Evolutionary conservation across 2,797 vertebrate genomes (phyloP), one percentile per base, ranked within the genome.

Genomic region (Thaleichthys pacificus): DNA sequence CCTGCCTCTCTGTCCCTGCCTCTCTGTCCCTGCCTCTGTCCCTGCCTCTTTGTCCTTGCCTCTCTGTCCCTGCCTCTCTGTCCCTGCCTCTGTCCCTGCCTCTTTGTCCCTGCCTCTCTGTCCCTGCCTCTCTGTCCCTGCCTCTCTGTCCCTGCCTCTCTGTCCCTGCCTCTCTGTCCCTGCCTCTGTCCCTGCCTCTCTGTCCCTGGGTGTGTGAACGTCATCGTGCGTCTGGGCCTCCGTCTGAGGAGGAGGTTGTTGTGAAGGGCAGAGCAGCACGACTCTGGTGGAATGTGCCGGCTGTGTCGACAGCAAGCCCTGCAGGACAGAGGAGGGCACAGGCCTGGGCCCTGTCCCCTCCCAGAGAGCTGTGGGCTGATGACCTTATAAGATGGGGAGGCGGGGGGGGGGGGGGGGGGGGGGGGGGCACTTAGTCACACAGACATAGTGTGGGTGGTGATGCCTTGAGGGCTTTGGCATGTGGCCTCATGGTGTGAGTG

Each of bases 331-430:
- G 56, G 63, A 74, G 73, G 76, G 66, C 77, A 81, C 38, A 77
- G 70, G 35, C 51, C 14, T 69, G 68, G 64, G 57, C 70, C 57
- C 83, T 82, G 77, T 83, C 61, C 58, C 42, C 64, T 56, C 32
- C 21, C 58, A 69, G 68, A 42, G 54, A 82, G 63, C 8, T 79
- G 78, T 85, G 66, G 67, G 69, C 61, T 67, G 77, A 61, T 72
- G 69, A 80, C 81, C 75, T 71, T 80, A 74, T 72, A 66, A 78
- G 81, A 64, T 47, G 2, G 14, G 5, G 57, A 11, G n/a, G n/a
- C n/a, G n/a, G n/a, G n/a, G 8, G 42, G 60, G 22, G 56, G 24
- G 24, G 24, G 24, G 24, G 0, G 24, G 54, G 2, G 14, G 5
- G 51, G 15, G 9, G 47, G 60, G 19, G 57, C 21, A 21, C 30